Evolutionary conservation across 2,888 invertebrate species (phyloP), one percentile per base, ranked within the genome.

Genomic region (Mimas tiliae): DNA sequence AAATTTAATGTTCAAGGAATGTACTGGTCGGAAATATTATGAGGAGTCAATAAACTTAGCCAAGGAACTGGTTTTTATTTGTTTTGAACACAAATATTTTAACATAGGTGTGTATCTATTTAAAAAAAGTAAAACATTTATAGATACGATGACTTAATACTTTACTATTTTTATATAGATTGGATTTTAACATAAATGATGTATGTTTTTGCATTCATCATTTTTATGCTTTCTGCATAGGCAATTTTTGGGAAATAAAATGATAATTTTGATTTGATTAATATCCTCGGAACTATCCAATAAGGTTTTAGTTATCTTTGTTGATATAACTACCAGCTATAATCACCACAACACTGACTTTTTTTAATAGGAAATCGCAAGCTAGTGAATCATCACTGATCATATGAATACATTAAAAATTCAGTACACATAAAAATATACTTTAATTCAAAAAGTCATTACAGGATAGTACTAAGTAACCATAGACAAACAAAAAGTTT

Each of bases 1-100:
- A 63, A 79, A 77, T 78, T 80, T 81, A 77, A 74, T 72, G 81
- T 70, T 74, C 76, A 79, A 75, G 79, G 77, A 81, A 83, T 82
- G 84, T 81, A 19, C 77, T 63, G 53, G 19, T 62, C 82, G 74
- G 78, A 83, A 87, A 87, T 87, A 87, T 86, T 89, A 86, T 82
- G 83, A 87, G 87, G 85, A 89, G 93, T 92, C 93, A 93, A 91
- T 85, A 91, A 93, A 92, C 93, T 85, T 81, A 70, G 72, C 68
- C 69, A 78, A 79, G 75, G 77, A 91, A 91, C 91, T 74, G 89
- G 91, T 93, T 91, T 84, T 82, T 85, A 82, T 86, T 87, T 88
- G 85, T 89, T 89, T 90, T 89, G 86, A 84, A 83, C 85, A 87
- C 86, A 91, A 89, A 89, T 86, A 89, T 88, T 85, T 84, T 82